phyloP scores from a whole-genome alignment of 2,888 invertebrate species.

The Griposia aprilina region DNA sequence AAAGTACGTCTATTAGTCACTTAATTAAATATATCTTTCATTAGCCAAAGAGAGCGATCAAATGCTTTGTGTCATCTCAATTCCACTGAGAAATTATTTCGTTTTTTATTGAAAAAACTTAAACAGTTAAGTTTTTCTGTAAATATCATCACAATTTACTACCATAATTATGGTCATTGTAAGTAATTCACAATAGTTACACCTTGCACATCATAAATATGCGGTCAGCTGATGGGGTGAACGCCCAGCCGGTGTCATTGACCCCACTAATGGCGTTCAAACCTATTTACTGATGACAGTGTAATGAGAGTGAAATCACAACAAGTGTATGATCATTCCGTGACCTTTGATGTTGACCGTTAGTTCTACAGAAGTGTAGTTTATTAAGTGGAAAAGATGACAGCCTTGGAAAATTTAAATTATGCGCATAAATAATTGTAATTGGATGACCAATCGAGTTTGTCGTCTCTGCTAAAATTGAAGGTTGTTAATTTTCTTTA shows the following conservation, averaged over 20 bases:
- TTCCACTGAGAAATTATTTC: not conserved
- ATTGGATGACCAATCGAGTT: conserved; percentile 4
- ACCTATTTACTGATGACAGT: conserved; percentile 65
- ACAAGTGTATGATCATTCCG: conserved; percentile 52
- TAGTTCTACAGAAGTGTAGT: conserved; percentile 19
- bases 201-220: conserved; percentile 58
- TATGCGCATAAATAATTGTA: not conserved
- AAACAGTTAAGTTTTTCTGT: not conserved
- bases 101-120: not conserved
- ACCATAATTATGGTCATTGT: conserved; percentile 21
- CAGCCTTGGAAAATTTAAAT: conserved; percentile 20
- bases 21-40: conserved; percentile 12
- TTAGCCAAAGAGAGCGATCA: not conserved
- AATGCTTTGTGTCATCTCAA: not conserved
- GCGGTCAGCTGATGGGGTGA: conserved; percentile 73
- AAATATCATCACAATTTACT: conserved; percentile 19
- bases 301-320: conserved; percentile 66
- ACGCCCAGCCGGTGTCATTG: conserved; percentile 66
- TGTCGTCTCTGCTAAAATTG: not conserved
- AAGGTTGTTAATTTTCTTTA: not conserved
- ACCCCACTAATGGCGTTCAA: conserved; percentile 66
- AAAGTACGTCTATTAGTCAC: conserved; percentile 25
- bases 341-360: conserved; percentile 55
- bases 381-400: not conserved
- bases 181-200: conserved; percentile 34